phyloP scores from a whole-genome alignment of 2,113 vertebrate genomes.

The Petroica traversi region DNA sequence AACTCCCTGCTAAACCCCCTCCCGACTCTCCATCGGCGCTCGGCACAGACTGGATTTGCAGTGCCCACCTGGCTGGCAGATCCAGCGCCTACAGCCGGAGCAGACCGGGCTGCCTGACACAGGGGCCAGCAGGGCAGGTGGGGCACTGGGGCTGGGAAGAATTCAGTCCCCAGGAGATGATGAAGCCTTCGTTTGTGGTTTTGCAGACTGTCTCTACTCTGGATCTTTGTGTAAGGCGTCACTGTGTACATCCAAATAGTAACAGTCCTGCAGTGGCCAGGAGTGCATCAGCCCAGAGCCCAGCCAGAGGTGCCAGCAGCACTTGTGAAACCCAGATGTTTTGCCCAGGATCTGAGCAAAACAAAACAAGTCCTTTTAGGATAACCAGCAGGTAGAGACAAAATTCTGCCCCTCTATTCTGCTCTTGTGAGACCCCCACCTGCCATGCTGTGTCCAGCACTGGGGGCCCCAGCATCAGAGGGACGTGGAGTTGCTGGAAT shows the following conservation, averaged over 20 bases:
- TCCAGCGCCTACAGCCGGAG: too few species aligned
- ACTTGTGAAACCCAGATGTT: not conserved
- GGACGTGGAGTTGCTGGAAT: accelerated
- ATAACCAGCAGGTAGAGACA: not conserved
- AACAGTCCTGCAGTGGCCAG: not conserved
- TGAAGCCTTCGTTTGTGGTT: too few species aligned
- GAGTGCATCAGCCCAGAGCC: not conserved
- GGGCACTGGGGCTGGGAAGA: too few species aligned
- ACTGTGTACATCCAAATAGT: not conserved
- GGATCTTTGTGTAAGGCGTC: not conserved
- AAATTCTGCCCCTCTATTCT: not conserved
- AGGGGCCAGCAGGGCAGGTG: too few species aligned
- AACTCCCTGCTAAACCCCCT: too few species aligned
- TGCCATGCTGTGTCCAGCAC: not conserved
- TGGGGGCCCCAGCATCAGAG: not conserved
- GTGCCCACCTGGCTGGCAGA: too few species aligned
- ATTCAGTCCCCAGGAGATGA: too few species aligned
- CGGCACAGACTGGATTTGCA: too few species aligned
- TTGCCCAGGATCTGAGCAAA: accelerated
- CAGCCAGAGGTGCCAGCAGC: not conserved
- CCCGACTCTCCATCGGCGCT: too few species aligned
- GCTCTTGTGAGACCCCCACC: not conserved
- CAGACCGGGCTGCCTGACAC: too few species aligned
- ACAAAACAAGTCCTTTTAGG: not conserved
- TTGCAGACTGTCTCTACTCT: not conserved